Evolutionary conservation across 2,797 vertebrate species (phyloP).

Genomic region (Lycodopsis pacificus): DNA sequence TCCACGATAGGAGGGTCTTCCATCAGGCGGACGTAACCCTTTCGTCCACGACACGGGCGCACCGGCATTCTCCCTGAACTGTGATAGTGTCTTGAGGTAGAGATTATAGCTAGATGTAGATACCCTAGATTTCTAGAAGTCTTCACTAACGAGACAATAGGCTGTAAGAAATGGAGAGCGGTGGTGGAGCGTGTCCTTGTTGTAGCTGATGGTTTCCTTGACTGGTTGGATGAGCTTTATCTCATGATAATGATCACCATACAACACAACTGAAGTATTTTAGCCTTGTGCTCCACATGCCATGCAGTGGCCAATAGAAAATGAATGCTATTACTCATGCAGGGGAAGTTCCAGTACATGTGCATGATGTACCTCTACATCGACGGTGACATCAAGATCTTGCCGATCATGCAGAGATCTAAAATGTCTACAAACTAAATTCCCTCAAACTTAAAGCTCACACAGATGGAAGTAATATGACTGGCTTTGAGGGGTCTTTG

Average conservation of each 20-base stretch:
- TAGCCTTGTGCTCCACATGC: neutral
- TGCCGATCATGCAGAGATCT: neutral
- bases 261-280: neutral
- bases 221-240: neutral
- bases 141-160: neutral
- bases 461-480: neutral
- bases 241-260: neutral
- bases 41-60: too few relatives aligned
- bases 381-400: neutral
- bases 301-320: neutral
- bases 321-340: neutral
- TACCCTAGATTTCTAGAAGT: neutral
- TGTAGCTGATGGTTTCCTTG: neutral
- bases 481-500: conserved; percentile 25
- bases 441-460: neutral
- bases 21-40: neutral
- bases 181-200: neutral
- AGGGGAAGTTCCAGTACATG: neutral
- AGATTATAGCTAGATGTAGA: neutral
- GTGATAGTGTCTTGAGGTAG: too few relatives aligned
- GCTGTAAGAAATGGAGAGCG: too few relatives aligned
- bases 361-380: neutral
- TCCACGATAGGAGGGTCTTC: neutral
- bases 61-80: too few relatives aligned
- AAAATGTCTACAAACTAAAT: neutral